Conservation (phyloP, 2,113 vertebrate genomes). For the Pampusana beccarii region DNA sequence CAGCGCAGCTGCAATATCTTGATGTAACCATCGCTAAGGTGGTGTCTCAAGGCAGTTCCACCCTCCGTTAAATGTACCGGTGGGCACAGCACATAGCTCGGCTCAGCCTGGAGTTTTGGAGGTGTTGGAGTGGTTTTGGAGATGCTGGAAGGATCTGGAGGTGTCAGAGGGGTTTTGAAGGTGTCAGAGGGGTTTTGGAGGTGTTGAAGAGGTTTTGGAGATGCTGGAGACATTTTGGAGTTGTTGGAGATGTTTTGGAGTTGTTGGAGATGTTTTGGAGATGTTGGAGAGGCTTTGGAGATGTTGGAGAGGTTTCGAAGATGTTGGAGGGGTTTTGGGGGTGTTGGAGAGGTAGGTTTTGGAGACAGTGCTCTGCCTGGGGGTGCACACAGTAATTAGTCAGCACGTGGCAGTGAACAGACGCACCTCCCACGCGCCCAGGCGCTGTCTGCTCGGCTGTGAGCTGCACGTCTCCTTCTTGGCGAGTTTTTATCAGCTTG, state of each 20-base stretch:
- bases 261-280: neutral
- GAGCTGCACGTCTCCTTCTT: neutral
- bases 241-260: neutral
- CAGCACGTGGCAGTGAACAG: accelerated
- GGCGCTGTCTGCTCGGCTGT: accelerated
- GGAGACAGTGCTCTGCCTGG: neutral
- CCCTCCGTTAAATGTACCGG: accelerated
- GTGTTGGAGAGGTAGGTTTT: neutral
- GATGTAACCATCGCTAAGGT: neutral
- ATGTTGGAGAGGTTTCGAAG: neutral
- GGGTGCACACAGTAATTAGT: accelerated
- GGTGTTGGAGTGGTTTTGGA: too few relatives aligned
- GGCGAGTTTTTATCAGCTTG: neutral
- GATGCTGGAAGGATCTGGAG: neutral
- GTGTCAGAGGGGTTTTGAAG: neutral
- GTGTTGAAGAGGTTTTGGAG: accelerated
- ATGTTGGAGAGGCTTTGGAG: neutral
- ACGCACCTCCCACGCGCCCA: accelerated
- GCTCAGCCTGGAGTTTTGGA: accelerated
- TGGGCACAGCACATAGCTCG: accelerated
- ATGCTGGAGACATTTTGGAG: neutral
- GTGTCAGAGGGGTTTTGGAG: neutral
- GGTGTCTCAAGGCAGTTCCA: neutral
- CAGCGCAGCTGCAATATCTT: neutral
- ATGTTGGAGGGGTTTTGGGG: neutral